A percentile compares a stretch with the other conserved stretches of the same genome.
phyloP scores from a whole-genome alignment of 1,140 invertebrate genomes.

The Glossosoma conforme region DNA sequence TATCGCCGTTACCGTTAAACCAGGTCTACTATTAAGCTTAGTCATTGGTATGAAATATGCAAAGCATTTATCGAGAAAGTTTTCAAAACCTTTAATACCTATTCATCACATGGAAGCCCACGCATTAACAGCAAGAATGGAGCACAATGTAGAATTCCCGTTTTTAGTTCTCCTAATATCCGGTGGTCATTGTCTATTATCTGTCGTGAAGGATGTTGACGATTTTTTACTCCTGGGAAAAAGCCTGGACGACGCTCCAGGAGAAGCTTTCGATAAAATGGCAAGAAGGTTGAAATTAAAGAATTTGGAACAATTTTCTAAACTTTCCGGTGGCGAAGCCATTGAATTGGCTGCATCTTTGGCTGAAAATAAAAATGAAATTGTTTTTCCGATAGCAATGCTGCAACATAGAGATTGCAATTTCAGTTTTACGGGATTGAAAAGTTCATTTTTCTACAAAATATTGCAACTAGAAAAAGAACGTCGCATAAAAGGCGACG shows the following conservation, averaged over 20 bases:
- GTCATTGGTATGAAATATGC: slow-evolving; percentile 80
- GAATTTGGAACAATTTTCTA: slow-evolving; percentile 69
- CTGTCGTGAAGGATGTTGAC: slow-evolving; percentile 68
- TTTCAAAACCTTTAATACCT: slow-evolving; percentile 83
- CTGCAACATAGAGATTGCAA: slow-evolving; percentile 64
- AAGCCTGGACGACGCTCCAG: slow-evolving; percentile 80
- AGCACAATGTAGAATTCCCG: slow-evolving; percentile 69
- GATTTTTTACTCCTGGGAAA: slow-evolving; percentile 77
- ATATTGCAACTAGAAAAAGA: slow-evolving; percentile 58
- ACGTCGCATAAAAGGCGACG: slow-evolving; percentile 58
- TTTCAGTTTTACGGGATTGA: slow-evolving; percentile 80
- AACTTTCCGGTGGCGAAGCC: slow-evolving; percentile 75
- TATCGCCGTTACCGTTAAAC: slow-evolving; percentile 86
- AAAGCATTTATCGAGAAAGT: slow-evolving; percentile 64
- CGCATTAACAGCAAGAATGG: slow-evolving; percentile 83
- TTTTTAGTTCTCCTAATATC: slow-evolving; percentile 87
- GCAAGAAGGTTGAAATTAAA: slow-evolving; percentile 80
- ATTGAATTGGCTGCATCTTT: slow-evolving; percentile 74
- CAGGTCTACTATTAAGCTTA: slow-evolving; percentile 77
- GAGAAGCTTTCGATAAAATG: slow-evolving; percentile 86
- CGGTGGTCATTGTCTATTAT: slow-evolving; percentile 86
- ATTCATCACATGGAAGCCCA: slow-evolving; percentile 99
- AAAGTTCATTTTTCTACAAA: slow-evolving; percentile 48
- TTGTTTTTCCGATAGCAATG: slow-evolving; percentile 61
- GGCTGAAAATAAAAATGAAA: slow-evolving; percentile 62